These are phyloP conservation scores for Sisor rabdophorus DNA, from an alignment of 2,113 vertebrate species.

Conservation along the genomic window DNA sequence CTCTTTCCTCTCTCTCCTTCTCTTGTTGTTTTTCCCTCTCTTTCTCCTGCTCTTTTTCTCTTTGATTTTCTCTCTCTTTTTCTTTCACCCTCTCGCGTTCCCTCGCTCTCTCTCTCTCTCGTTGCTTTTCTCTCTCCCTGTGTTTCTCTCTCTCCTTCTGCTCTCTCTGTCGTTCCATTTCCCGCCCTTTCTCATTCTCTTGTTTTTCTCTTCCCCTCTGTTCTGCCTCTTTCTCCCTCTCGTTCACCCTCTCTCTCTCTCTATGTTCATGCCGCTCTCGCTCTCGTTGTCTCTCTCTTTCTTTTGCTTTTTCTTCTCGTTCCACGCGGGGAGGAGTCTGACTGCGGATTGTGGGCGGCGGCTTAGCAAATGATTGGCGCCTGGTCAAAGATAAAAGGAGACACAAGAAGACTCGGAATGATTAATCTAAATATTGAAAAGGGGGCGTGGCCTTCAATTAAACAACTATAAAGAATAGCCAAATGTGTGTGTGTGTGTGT, in stretches of 20 bases:
- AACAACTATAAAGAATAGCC: too few relatives aligned
- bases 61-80: not conserved
- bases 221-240: slow-evolving; percentile 12
- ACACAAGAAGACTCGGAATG: not conserved
- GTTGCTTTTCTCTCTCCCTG: not conserved
- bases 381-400: slow-evolving; percentile 31
- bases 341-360: slow-evolving; percentile 37
- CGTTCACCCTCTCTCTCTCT: slow-evolving; percentile 25
- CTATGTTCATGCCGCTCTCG: slow-evolving; percentile 32
- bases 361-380: slow-evolving; percentile 52
- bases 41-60: not conserved
- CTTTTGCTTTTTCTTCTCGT: slow-evolving; percentile 27
- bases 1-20: not conserved
- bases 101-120: not conserved
- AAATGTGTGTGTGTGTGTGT: too few relatives aligned
- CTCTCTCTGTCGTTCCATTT: slow-evolving; percentile 11
- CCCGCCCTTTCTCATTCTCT: slow-evolving; percentile 14
- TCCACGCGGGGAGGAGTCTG: slow-evolving; percentile 52
- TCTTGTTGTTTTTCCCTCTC: slow-evolving; percentile 3
- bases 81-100: slow-evolving; percentile 8
- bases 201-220: slow-evolving; percentile 18
- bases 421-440: too few relatives aligned
- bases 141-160: not conserved
- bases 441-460: too few relatives aligned
- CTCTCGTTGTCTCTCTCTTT: slow-evolving; percentile 33